Base-by-base conservation (phyloP, 2,888 invertebrate genomes). In the Acanthacorydalis orientalis region DNA sequence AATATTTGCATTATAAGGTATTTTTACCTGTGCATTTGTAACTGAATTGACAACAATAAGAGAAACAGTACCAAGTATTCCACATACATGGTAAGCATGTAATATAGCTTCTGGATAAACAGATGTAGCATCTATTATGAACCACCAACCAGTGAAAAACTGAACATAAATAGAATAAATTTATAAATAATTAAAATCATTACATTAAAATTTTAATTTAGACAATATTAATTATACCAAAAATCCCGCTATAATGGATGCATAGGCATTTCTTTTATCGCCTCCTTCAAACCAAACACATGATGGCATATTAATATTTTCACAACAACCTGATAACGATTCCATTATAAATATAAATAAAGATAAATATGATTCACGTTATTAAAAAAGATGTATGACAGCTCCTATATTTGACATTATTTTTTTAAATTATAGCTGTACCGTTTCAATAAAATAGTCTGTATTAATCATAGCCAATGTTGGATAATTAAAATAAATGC, bases 131-230 rank as follows among this genome's bases (percentile, higher is more conserved):
- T 97, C 97, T 57, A 98, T 95, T 51, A 95, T 83, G 51, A 93
- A 80, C 98, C 97, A 98, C 96, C 97, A 97, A 44, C 95, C 97
- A 56, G 80, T 69, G 59, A 92, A 95, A 69, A 97, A 97, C 92
- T 93, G 60, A 67, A 53, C 12, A 40, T 44, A 46, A 10, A 33
- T 8, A 16, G 32, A 32, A 38, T 32, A 12, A 12, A 8, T 23
- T 23, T 23, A 6, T 23, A 23, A 23, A 23, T 2, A 23, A 23
- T n/a, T 34, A 34, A 9, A 32, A 40, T 12, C 3, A 48, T 43
- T 49, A 35, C 7, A 43, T 43, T 31, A 15, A 14, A 46, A 46
- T 35, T 14, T 14, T 12, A 42, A 14, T 4, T 31, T 43, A 6
- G 42, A 37, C 32, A 51, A 46, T 54, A n/a, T 32, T 4, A 41